These are phyloP conservation scores for Dolomedes plantarius DNA, from an alignment of 2,888 invertebrate species.

Conservation along the genomic window DNA sequence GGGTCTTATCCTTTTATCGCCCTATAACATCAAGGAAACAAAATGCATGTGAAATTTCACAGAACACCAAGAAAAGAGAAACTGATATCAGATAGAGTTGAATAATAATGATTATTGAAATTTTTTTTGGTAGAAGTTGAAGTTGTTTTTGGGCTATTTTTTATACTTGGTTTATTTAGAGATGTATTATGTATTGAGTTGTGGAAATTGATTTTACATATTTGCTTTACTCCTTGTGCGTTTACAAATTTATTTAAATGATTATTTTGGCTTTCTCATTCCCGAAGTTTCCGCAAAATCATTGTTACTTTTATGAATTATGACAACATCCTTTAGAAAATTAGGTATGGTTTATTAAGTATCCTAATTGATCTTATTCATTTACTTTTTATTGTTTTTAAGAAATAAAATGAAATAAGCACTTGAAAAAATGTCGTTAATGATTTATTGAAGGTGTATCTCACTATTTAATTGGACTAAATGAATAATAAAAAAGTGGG, in stretches of 20 bases:
- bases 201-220: background rate
- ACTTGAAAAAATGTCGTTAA: too few relatives aligned
- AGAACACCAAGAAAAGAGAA: conserved; percentile 25
- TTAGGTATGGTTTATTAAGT: background rate
- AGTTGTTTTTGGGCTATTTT: background rate
- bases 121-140: conserved; percentile 25
- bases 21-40: conserved; percentile 11
- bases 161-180: background rate
- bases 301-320: background rate
- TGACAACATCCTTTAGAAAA: background rate
- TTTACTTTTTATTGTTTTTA: background rate
- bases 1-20: conserved; percentile 54
- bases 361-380: background rate
- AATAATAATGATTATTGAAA: conserved; percentile 61
- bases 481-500: too few relatives aligned
- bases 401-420: too few relatives aligned
- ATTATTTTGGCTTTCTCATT: background rate
- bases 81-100: conserved; percentile 16
- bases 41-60: conserved; percentile 51
- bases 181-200: background rate
- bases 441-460: too few relatives aligned
- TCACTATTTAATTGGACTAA: too few relatives aligned
- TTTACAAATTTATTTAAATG: background rate
- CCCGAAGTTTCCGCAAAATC: background rate
- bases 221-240: background rate